Evolutionary conservation across 2,888 invertebrate genomes (phyloP), one percentile per base, ranked within the genome.

Genomic region (Hyalella azteca): DNA sequence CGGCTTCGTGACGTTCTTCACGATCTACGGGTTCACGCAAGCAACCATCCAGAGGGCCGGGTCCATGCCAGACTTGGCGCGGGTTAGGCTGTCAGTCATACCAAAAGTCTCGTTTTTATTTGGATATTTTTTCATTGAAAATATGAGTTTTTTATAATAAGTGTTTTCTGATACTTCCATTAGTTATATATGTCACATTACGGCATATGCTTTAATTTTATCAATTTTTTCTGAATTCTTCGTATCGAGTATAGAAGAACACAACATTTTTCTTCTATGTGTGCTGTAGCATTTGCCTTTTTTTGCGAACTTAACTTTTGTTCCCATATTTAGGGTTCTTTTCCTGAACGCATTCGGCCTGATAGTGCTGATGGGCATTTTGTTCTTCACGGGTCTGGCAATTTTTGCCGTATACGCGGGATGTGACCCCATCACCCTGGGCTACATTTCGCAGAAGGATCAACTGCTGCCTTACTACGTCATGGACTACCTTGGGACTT

Each of bases 21-120:
- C 75, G 1, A 41, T 75, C 26, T 75, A 75, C n/a, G 75, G 75
- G 41, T 75, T 45, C 75, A 75, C 75, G 13, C 75, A 75, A 45
- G n/a, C 41, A 4, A 75, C 75, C 19, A 29, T 75, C 36, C 75
- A 75, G 75, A 75, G 75, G 29, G 75, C 45, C 41, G 75, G 39
- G 9, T 19, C 75, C 4, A 75, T 75, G 75, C 75, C 75, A 1
- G 29, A 45, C 40, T 29, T 75, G 9, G 22, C 40, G 7, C 11
- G 29, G 4, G 75, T 75, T 29, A 22, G 75, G 22, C 75, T 45
- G 75, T 75, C 15, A 75, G 75, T 45, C n/a, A n/a, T n/a, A n/a
- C n/a, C n/a, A n/a, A n/a, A n/a, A n/a, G n/a, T n/a, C n/a, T n/a
- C n/a, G n/a, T n/a, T n/a, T n/a, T n/a, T n/a, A n/a, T n/a, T n/a